phyloP scores from a whole-genome alignment of 1,140 invertebrate genomes.

The Nasonia longicornis region DNA sequence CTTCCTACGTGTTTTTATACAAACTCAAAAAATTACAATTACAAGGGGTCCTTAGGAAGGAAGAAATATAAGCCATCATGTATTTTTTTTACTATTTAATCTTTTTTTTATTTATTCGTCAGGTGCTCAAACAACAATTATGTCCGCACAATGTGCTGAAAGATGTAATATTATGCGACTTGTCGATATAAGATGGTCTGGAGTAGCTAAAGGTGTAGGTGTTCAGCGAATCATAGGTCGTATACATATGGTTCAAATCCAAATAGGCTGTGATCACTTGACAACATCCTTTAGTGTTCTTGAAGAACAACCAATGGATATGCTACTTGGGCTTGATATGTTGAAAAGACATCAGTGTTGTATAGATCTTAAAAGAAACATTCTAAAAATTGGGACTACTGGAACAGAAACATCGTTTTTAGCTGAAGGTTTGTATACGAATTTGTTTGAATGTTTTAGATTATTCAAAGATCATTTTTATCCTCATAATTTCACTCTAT shows the following conservation, averaged over 20 bases:
- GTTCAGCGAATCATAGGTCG: conserved; percentile 95
- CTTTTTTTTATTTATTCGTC: conserved; percentile 24
- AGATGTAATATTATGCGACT: conserved; percentile 96
- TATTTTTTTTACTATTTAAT: too few species aligned
- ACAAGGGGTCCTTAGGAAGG: too few species aligned
- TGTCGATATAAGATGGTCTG: conserved; percentile 94
- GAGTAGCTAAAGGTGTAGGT: conserved; percentile 96
- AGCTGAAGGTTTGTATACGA: conserved; percentile 74
- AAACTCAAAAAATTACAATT: too few species aligned
- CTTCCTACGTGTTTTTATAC: too few species aligned
- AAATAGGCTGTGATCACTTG: conserved; percentile 93
- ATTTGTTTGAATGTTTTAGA: background rate
- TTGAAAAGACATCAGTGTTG: conserved; percentile 95
- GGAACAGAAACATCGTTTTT: conserved; percentile 93
- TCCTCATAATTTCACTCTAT: too few species aligned
- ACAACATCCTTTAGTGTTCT: conserved; percentile 98
- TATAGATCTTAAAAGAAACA: conserved; percentile 92
- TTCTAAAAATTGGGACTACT: conserved; percentile 94
- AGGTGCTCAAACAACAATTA: conserved; percentile 94
- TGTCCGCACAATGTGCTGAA: conserved; percentile 92
- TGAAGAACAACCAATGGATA: conserved; percentile 98
- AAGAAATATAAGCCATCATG: too few species aligned
- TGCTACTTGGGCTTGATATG: conserved; percentile 98
- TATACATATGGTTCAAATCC: conserved; percentile 96
- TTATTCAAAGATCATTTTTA: too few species aligned